Evolutionary conservation across 1,140 invertebrate species (phyloP), one percentile per base, ranked within the genome.

Genomic region (Anastrepha ludens): DNA sequence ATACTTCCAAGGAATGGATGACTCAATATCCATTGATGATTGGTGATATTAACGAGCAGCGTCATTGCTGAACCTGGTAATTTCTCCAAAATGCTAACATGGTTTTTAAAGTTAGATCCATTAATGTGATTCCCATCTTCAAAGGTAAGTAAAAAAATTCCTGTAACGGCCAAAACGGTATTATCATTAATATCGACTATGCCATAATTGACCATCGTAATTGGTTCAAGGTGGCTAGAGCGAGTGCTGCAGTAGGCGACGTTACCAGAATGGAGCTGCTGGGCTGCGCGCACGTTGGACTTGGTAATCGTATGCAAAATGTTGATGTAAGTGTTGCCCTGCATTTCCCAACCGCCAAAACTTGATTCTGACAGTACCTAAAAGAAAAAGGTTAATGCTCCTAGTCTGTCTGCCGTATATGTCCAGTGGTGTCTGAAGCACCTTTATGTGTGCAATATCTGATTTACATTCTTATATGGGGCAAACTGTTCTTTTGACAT

Each of bases 251-350:
- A 85, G 55, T 85, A 17, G 9, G 81, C 50, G 47, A 58, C 20
- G 44, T 50, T 50, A 17, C 81, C 81, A 47, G 44, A 85, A 85
- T 85, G 47, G 81, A 85, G 81, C 44, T 55, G 81, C 44, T 85
- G 81, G 3, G 39, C 81, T 85, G 81, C 44, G 39, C 81, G 81
- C 44, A 85, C 13, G 81, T 85, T 85, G 44, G 29, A 50, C 55
- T 17, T 39, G 39, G n/a, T 50, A 85, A 44, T 29, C 44, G 50
- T 59, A 6, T 85, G 13, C 81, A 85, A 20, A 85, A 85, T 85
- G 81, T 85, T 4, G 44, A 7, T 50, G 81, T 50, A 59, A 85
- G 47, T 58, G 81, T 50, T 44, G 20, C 55, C 44, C 13, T 55
- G 44, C 81, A 85, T 2, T 58, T 50, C 20, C 50, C 81, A 20